These are phyloP conservation scores for Halichoeres trimaculatus DNA, from an alignment of 2,113 vertebrate species.

Conservation along the genomic window DNA sequence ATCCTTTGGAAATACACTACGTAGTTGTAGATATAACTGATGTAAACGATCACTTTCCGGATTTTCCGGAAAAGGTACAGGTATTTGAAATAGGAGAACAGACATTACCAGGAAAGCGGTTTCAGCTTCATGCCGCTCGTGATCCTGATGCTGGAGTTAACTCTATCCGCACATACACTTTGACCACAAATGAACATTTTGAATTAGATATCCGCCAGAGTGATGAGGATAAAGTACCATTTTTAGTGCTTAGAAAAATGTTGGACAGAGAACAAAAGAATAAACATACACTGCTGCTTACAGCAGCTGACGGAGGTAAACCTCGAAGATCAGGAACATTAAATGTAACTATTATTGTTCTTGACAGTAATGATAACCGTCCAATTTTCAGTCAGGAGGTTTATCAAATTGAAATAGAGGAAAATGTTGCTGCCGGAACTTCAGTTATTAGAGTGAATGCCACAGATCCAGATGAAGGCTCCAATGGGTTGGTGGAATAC, in stretches of 20 bases:
- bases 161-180: conserved; percentile 66
- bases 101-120: conserved; percentile 51
- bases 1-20: conserved; percentile 78
- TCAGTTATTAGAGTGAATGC: conserved; percentile 45
- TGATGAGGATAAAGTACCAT: conserved; percentile 58
- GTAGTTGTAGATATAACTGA: conserved; percentile 72
- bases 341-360: conserved; percentile 62
- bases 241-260: conserved; percentile 60
- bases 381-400: conserved; percentile 56
- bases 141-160: conserved; percentile 73
- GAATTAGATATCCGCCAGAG: conserved; percentile 49
- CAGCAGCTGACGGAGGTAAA: conserved; percentile 73
- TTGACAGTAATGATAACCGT: conserved; percentile 73
- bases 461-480: conserved; percentile 47
- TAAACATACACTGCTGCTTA: conserved; percentile 35
- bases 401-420: conserved; percentile 53
- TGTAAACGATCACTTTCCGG: conserved; percentile 72
- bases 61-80: conserved; percentile 60
- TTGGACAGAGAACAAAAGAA: conserved; percentile 68
- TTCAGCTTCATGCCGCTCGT: conserved; percentile 68
- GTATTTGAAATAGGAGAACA: conserved; percentile 68
- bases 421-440: conserved; percentile 42
- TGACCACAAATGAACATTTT: conserved; percentile 73
- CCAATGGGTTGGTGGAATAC: conserved; percentile 54
- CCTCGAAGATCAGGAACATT: conserved; percentile 56